A percentile compares a stretch with the other conserved stretches of the same genome.
phyloP scores from a whole-genome alignment of 1,140 invertebrate species.

The Rhizoglyphus robini region DNA sequence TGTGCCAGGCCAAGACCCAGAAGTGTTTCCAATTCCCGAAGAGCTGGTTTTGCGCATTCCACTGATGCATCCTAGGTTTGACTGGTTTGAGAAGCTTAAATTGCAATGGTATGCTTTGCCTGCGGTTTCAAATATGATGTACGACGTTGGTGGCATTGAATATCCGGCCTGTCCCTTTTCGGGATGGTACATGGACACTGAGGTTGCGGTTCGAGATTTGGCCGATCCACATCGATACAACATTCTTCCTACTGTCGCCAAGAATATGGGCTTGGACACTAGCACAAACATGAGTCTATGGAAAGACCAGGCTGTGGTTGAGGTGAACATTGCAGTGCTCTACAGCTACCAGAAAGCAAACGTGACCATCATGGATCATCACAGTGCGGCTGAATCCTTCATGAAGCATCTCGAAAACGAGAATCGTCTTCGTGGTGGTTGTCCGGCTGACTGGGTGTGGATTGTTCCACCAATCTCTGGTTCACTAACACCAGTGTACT shows the following conservation, averaged over 20 bases:
- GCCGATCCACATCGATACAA: slow-evolving; percentile 75
- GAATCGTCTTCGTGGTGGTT: slow-evolving; percentile 67
- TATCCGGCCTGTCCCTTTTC: slow-evolving; percentile 86
- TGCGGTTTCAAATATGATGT: slow-evolving; percentile 70
- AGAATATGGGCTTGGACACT: slow-evolving; percentile 72
- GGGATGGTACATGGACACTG: slow-evolving; percentile 95
- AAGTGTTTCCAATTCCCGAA: slow-evolving; percentile 70
- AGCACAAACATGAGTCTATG: slow-evolving; percentile 65
- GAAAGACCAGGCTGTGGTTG: slow-evolving; percentile 82
- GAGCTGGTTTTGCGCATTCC: slow-evolving; percentile 72
- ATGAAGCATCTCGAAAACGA: slow-evolving; percentile 92
- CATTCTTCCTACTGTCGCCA: slow-evolving; percentile 71
- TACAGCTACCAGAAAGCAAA: slow-evolving; percentile 70
- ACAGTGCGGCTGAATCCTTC: slow-evolving; percentile 84
- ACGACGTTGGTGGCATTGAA: slow-evolving; percentile 85
- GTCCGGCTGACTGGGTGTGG: slow-evolving; percentile 93
- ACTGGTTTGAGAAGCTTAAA: slow-evolving; percentile 70
- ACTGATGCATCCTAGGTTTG: slow-evolving; percentile 72
- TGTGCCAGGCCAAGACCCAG: slow-evolving; percentile 84
- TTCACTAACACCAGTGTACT: slow-evolving; percentile 76
- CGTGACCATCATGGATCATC: slow-evolving; percentile 88
- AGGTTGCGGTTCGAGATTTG: slow-evolving; percentile 79
- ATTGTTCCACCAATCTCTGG: slow-evolving; percentile 84
- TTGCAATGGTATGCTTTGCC: slow-evolving; percentile 81
- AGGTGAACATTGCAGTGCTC: slow-evolving; percentile 76